Conservation (phyloP, 2,888 invertebrate species). For the Melinaea marsaeus region DNA sequence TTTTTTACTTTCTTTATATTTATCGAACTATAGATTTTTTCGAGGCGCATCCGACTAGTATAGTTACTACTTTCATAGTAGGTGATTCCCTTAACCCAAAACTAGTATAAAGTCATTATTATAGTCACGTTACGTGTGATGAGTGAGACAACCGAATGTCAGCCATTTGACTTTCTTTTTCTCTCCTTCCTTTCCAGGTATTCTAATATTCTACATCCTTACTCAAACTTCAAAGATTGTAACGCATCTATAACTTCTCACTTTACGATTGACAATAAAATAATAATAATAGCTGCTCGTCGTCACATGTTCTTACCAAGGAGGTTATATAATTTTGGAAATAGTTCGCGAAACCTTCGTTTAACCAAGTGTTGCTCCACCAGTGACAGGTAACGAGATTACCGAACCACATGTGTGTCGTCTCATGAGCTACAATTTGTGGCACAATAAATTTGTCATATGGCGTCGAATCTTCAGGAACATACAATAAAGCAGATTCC, state of each 20-base stretch:
- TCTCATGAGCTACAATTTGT: slow-evolving; percentile 84
- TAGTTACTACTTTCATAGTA: too few relatives aligned
- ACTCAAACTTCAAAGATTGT: too few relatives aligned
- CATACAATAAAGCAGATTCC: slow-evolving; percentile 66
- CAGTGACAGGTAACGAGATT: slow-evolving; percentile 85
- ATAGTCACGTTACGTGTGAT: too few relatives aligned
- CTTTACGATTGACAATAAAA: too few relatives aligned
- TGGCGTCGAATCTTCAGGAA: slow-evolving; percentile 62
- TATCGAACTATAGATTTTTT: too few relatives aligned
- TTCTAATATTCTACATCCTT: neutral
- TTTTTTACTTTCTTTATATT: too few relatives aligned
- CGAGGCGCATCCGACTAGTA: too few relatives aligned
- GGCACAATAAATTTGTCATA: slow-evolving; percentile 76
- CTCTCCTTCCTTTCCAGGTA: neutral
- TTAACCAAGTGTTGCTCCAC: slow-evolving; percentile 87
- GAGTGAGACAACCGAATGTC: too few relatives aligned
- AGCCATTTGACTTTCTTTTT: neutral
- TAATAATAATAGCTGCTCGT: neutral
- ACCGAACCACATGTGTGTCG: slow-evolving; percentile 92
- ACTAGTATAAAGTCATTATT: too few relatives aligned
- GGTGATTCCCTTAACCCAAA: too few relatives aligned
- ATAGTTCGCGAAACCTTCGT: slow-evolving; percentile 84
- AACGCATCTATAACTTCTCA: too few relatives aligned
- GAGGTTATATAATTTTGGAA: slow-evolving; percentile 82
- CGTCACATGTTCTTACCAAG: slow-evolving; percentile 38